These are phyloP conservation scores for Heliothis peltigera DNA, from an alignment of 2,888 invertebrate genomes.

Conservation along the genomic window DNA sequence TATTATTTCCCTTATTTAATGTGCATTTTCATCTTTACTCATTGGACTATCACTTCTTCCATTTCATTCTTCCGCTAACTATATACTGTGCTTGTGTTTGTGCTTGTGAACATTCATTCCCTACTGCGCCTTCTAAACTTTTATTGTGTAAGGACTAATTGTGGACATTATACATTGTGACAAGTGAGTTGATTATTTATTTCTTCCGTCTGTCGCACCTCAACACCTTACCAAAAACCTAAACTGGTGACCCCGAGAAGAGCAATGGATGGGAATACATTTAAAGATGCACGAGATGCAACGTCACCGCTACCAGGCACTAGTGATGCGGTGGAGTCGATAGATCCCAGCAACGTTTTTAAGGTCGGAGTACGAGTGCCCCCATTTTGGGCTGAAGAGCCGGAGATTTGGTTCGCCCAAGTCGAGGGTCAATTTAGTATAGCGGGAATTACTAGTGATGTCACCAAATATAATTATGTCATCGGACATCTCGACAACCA, in stretches of 20 bases:
- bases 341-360: background rate
- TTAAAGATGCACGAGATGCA: background rate
- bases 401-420: background rate
- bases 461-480: background rate
- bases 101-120: too few relatives aligned
- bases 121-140: too few relatives aligned
- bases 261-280: background rate
- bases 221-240: too few relatives aligned
- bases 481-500: background rate
- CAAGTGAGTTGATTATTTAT: too few relatives aligned
- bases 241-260: background rate
- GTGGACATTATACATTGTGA: too few relatives aligned
- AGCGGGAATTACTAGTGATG: background rate
- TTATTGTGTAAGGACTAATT: too few relatives aligned
- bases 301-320: background rate
- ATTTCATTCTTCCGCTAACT: too few relatives aligned
- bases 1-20: too few relatives aligned
- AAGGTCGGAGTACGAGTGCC: background rate
- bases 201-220: too few relatives aligned
- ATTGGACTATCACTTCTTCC: too few relatives aligned
- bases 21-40: too few relatives aligned
- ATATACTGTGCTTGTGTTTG: too few relatives aligned
- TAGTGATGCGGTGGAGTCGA: background rate
- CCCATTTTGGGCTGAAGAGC: background rate
- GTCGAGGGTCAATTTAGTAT: background rate